A percentile compares a stretch with the other conserved stretches of the same genome.
phyloP scores from a whole-genome alignment of 2,888 invertebrate genomes.

The Hydraecia micacea region DNA sequence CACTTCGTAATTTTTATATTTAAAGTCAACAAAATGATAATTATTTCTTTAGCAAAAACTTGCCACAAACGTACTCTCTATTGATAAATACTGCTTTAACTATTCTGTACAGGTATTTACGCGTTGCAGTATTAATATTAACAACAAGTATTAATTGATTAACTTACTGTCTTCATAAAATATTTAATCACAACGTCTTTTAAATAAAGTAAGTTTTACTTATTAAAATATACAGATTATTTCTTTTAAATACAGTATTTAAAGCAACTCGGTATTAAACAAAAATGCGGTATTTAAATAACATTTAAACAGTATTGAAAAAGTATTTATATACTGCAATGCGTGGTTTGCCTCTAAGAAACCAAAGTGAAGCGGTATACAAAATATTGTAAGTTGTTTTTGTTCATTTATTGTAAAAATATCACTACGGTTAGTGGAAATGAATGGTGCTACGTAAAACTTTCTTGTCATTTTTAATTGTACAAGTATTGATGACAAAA shows the following conservation, averaged over 20 bases:
- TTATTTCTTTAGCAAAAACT: constrained; percentile 24
- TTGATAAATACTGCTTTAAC: background rate
- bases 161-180: background rate
- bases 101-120: constrained; percentile 11
- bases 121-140: background rate
- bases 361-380: background rate
- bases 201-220: background rate
- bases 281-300: background rate
- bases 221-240: background rate
- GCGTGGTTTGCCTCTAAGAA: constrained; percentile 9
- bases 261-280: constrained; percentile 7
- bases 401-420: constrained; percentile 39
- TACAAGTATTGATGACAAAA: constrained; percentile 19
- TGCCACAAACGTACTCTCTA: constrained; percentile 53
- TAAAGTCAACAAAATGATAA: constrained; percentile 23
- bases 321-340: constrained; percentile 10
- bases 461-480: constrained; percentile 40
- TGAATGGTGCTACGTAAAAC: constrained; percentile 65
- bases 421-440: constrained; percentile 64
- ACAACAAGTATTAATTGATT: background rate
- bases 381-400: constrained; percentile 21
- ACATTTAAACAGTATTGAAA: constrained; percentile 31
- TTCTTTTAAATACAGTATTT: constrained; percentile 35
- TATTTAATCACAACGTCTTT: background rate
- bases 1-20: constrained; percentile 11